phyloP scores from a whole-genome alignment of 2,888 invertebrate genomes.

The Catocala sponsa region DNA sequence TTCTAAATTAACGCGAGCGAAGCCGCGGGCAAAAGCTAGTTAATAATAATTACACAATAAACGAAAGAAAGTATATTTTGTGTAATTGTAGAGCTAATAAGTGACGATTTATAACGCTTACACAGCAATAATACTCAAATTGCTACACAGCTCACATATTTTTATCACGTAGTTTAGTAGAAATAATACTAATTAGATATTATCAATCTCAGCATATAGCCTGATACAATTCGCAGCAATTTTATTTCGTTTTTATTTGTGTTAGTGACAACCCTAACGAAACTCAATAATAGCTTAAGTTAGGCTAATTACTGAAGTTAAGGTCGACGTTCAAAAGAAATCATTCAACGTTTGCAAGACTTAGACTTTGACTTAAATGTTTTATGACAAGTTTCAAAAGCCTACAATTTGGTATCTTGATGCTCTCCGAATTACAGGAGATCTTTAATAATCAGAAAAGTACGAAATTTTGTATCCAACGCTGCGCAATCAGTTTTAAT shows the following conservation, averaged over 20 bases:
- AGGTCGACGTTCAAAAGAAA: constrained; percentile 52
- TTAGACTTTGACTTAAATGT: constrained; percentile 18
- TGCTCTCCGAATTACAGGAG: not conserved
- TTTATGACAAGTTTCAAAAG: constrained; percentile 15
- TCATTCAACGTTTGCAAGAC: constrained; percentile 19
- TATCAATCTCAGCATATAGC: not conserved
- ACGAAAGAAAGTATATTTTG: too few species aligned
- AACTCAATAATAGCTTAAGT: constrained; percentile 40
- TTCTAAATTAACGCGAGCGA: too few species aligned
- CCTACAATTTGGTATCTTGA: constrained; percentile 6
- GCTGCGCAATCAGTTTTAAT: not conserved
- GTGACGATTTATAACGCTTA: not conserved
- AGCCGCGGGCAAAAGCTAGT: too few species aligned
- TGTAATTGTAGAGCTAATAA: too few species aligned
- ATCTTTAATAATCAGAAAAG: not conserved
- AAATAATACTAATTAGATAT: constrained; percentile 3
- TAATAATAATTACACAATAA: too few species aligned
- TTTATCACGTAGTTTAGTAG: constrained; percentile 2
- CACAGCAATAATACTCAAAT: not conserved
- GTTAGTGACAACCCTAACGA: constrained; percentile 33
- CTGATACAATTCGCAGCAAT: not conserved
- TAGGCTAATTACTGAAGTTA: constrained; percentile 54
- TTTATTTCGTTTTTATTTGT: not conserved
- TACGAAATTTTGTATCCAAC: not conserved
- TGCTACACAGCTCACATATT: not conserved